A percentile compares a stretch with the other conserved stretches of the same genome.
Evolutionary conservation across 1,140 invertebrate genomes (phyloP).

Genomic region (Ctenoplectra terminalis): DNA sequence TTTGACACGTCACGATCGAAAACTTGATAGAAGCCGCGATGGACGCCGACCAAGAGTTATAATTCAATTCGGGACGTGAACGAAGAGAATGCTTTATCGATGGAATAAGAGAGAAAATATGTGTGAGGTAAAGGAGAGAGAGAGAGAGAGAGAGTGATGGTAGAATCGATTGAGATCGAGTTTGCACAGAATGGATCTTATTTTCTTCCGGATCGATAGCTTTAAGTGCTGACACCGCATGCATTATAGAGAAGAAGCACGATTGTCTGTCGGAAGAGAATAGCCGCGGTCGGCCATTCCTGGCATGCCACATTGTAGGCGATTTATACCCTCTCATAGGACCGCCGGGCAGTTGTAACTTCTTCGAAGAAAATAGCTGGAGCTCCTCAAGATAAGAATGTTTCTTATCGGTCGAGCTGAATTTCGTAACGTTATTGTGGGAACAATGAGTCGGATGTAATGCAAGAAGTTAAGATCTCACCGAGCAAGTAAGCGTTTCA

Average conservation of each 20-base stretch:
- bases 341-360: slow-evolving; percentile 44
- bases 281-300: slow-evolving; percentile 55
- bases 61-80: slow-evolving; percentile 49
- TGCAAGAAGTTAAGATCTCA: neutral
- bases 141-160: no score
- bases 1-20: slow-evolving; percentile 56
- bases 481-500: no score
- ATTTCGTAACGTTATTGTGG: neutral
- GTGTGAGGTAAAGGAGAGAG: no score
- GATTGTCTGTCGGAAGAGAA: slow-evolving; percentile 59
- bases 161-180: slow-evolving; percentile 25
- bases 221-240: slow-evolving; percentile 48
- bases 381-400: slow-evolving; percentile 28
- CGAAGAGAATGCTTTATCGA: slow-evolving; percentile 33
- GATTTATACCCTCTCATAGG: slow-evolving; percentile 62
- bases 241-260: slow-evolving; percentile 47
- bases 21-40: slow-evolving; percentile 35
- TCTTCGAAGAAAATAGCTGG: slow-evolving; percentile 35
- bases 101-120: neutral
- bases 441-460: neutral
- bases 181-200: slow-evolving; percentile 43
- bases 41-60: slow-evolving; percentile 49
- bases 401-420: slow-evolving; percentile 8
- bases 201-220: slow-evolving; percentile 46
- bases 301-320: slow-evolving; percentile 48